Evolutionary conservation across 2,113 vertebrate genomes (phyloP), one percentile per base, ranked within the genome.

Genomic region (Apeltes quadracus): DNA sequence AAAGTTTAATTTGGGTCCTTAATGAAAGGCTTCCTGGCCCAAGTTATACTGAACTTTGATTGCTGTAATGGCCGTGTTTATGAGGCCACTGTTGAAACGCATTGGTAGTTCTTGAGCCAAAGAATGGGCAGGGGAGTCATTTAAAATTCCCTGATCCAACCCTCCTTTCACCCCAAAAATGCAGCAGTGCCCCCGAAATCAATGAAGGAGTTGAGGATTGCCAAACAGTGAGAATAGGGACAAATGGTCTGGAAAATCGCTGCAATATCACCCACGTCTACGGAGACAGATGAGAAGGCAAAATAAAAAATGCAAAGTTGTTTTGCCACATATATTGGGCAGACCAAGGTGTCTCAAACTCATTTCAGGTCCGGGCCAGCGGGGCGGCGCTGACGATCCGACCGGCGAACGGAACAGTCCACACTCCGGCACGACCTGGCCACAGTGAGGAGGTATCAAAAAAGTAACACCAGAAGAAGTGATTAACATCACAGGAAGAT

Each of bases 41-140:
- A 36, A 29, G 56, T 90, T 81, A 87, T 88, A 90, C 83, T 84
- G 87, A 62, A 64, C 73, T 90, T 78, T 86, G 89, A 93, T 90
- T 90, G 81, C 82, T 48, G 68, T 93, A 92, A 93, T 92, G 75
- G 76, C 69, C 81, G 92, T 91, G 90, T 92, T 92, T 93, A 92
- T 90, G 87, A 87, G 88, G 56, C 69, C 81, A 78, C 55, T 20
- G 61, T 57, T 62, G 61, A 62, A 51, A 81, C 55, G 84, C 76
- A 67, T 43, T 53, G 75, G 76, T 67, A 48, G 58, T 74, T 69
- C 64, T 80, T 66, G 43, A 84, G 74, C 78, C 73, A 39, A 48
- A 76, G 61, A 72, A 58, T 55, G 63, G 29, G 43, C 68, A 56
- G 76, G 68, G 85, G 91, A 27, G 91, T 82, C 74, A 90, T 92